Conservation (phyloP, 2,888 invertebrate genomes). For the Epirrhoe tristata region DNA sequence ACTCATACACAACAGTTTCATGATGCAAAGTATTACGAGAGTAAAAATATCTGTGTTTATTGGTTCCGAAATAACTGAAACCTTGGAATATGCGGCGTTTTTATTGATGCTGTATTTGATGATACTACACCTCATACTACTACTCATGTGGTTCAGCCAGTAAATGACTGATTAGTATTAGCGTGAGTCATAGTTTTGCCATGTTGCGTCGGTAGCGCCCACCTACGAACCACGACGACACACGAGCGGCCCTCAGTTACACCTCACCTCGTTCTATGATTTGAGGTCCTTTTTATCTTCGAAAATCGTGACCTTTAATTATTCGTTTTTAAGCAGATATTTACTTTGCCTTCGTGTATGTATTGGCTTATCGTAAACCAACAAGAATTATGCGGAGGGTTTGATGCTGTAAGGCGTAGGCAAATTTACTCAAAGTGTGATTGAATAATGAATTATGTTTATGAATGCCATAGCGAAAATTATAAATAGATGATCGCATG, state of each 20-base stretch:
- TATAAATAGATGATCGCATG: conserved; percentile 48
- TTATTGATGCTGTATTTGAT: conserved; percentile 23
- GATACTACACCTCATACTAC: background rate
- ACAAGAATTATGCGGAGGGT: conserved; percentile 12
- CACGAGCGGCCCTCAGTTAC: conserved; percentile 49
- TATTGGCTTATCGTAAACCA: conserved; percentile 23
- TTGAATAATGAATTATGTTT: background rate
- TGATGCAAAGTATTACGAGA: conserved; percentile 1
- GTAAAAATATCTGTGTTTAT: background rate
- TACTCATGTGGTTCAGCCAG: conserved; percentile 35
- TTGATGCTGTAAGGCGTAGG: conserved; percentile 2
- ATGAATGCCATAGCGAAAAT: conserved; percentile 7
- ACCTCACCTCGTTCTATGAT: conserved; percentile 55
- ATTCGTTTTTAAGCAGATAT: conserved; percentile 37
- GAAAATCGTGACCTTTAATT: conserved; percentile 60
- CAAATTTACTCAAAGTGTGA: background rate
- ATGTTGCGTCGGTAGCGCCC: conserved; percentile 44
- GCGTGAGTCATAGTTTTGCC: conserved; percentile 41
- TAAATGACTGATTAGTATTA: conserved; percentile 43
- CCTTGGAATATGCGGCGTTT: background rate
- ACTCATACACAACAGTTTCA: conserved; percentile 2
- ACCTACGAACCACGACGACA: conserved; percentile 37
- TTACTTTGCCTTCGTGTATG: conserved; percentile 25
- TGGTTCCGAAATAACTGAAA: conserved; percentile 11
- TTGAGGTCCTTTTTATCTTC: conserved; percentile 57